Conservation (phyloP, 37 sponge, comb jelly and placozoan species). For the Amphimedon queenslandica region DNA sequence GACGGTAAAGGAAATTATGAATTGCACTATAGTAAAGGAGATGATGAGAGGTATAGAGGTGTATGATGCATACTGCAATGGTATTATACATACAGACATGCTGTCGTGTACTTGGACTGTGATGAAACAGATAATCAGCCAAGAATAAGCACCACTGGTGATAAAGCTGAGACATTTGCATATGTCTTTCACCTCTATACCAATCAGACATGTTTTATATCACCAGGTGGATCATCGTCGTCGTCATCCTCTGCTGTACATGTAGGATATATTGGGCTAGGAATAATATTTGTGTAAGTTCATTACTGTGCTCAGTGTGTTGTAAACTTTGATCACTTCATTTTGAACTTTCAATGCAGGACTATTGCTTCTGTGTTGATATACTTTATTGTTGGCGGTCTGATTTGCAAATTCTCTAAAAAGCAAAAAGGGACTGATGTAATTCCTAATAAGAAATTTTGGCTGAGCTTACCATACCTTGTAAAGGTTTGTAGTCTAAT, state of each 20-base stretch:
- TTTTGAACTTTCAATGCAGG: constrained; percentile 1
- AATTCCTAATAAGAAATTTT: constrained; percentile 22
- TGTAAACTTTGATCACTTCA: not conserved
- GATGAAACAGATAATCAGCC: not conserved
- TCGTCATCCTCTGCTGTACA: not conserved
- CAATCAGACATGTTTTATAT: not conserved
- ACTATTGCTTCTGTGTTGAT: not conserved
- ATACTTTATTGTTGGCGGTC: constrained; percentile 24
- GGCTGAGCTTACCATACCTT: constrained; percentile 21
- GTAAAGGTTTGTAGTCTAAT: constrained; percentile 31
- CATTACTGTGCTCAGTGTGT: no score
- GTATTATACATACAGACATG: not conserved
- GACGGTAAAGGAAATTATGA: no score
- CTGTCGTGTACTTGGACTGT: not conserved
- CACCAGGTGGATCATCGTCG: no score
- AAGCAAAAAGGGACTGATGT: constrained; percentile 24
- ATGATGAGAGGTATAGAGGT: no score
- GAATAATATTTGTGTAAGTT: constrained; percentile 8
- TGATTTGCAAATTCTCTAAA: constrained; percentile 13
- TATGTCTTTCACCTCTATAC: not conserved
- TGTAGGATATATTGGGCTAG: constrained; percentile 7
- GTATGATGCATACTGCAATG: no score
- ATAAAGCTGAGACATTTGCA: not conserved
- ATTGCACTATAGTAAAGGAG: no score
- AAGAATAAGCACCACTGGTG: not conserved